These are phyloP conservation scores for Hirtodrosophila alboralis DNA, from an alignment of 2,888 invertebrate species.

Conservation along the genomic window DNA sequence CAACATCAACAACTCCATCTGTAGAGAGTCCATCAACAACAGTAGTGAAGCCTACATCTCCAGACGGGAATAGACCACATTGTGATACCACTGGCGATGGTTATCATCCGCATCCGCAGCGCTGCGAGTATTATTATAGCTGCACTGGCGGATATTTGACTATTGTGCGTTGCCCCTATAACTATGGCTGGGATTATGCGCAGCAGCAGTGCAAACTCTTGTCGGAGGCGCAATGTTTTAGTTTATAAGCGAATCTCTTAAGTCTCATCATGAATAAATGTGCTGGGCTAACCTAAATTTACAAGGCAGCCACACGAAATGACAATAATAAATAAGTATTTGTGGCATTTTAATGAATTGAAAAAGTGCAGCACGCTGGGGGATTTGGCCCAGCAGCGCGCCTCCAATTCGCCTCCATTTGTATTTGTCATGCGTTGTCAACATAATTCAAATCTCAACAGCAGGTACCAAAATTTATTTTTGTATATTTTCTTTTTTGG, in stretches of 20 bases:
- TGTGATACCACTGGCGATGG: conserved; percentile 45
- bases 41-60: too few relatives aligned
- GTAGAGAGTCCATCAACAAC: not conserved
- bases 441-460: conserved; percentile 71
- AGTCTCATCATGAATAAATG: conserved; percentile 33
- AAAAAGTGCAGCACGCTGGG: conserved; percentile 47
- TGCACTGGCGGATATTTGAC: conserved; percentile 71
- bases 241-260: conserved; percentile 24
- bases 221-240: conserved; percentile 60
- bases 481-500: conserved; percentile 41
- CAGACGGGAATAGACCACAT: conserved; percentile 42
- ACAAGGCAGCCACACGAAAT: conserved; percentile 41
- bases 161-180: conserved; percentile 72
- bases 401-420: conserved; percentile 77
- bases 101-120: conserved; percentile 65
- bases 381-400: conserved; percentile 57
- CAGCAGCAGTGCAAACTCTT: conserved; percentile 63
- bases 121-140: conserved; percentile 78
- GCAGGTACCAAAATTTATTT: conserved; percentile 69
- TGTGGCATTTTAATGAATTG: conserved; percentile 72
- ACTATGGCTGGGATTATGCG: conserved; percentile 72
- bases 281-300: conserved; percentile 54
- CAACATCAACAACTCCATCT: conserved; percentile 2
- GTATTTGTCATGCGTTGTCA: conserved; percentile 77
- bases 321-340: conserved; percentile 77